Conservation (phyloP, 1,140 invertebrate species). For the Drosophila tristis region DNA sequence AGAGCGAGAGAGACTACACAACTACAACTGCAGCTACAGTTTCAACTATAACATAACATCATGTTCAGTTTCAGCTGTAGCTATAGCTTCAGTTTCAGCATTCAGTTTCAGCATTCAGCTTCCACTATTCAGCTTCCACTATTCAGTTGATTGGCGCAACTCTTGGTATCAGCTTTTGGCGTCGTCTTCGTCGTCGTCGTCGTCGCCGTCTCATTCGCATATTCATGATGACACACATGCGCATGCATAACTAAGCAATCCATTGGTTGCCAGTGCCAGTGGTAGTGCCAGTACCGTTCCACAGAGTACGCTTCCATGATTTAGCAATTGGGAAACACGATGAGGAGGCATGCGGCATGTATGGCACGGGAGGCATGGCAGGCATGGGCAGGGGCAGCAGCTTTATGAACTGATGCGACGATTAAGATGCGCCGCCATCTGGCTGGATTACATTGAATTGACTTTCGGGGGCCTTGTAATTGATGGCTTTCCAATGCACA, state of each 20-base stretch:
- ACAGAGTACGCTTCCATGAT: conserved; percentile 44
- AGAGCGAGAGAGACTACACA: no score
- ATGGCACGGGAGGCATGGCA: no score
- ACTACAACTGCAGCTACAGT: not conserved
- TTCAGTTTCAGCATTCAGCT: not conserved
- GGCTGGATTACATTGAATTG: conserved; percentile 65
- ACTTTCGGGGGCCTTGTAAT: conserved; percentile 56
- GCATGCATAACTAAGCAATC: conserved; percentile 74
- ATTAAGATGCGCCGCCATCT: conserved; percentile 62
- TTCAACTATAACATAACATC: not conserved
- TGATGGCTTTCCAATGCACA: conserved; percentile 59
- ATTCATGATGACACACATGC: conserved; percentile 78
- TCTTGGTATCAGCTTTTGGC: conserved; percentile 26
- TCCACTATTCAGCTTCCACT: conserved; percentile 20
- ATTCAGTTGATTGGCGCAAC: conserved; percentile 62
- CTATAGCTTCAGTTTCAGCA: no score
- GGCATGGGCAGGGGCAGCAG: not conserved
- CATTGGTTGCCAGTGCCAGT: not conserved
- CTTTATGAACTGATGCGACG: conserved; percentile 17
- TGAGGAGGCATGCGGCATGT: not conserved
- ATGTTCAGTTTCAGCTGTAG: not conserved
- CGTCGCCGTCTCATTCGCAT: conserved; percentile 34
- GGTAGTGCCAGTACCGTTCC: not conserved
- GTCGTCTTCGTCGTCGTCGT: no score
- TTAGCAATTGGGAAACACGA: conserved; percentile 49